Evolutionary conservation across 2,113 vertebrate genomes (phyloP).

Genomic region (Lasiurus borealis): DNA sequence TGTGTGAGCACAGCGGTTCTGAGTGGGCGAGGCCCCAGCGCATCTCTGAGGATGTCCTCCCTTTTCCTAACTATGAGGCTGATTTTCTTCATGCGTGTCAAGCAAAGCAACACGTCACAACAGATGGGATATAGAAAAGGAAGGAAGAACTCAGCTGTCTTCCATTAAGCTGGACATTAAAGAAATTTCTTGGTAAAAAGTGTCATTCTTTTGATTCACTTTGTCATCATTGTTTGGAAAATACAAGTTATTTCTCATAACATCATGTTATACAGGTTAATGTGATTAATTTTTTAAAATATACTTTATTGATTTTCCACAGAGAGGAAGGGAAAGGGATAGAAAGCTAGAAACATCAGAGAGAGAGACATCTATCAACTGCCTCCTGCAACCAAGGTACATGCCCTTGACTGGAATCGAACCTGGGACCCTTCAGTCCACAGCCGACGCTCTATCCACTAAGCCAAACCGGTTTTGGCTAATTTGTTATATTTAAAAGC

Average conservation of each 20-base stretch:
- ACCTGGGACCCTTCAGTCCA: too few relatives aligned
- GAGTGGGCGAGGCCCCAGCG: background rate
- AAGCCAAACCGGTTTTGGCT: background rate
- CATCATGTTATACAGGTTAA: background rate
- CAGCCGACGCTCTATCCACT: too few relatives aligned
- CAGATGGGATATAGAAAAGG: background rate
- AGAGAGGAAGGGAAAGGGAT: too few relatives aligned
- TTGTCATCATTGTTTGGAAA: background rate
- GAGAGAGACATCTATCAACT: too few relatives aligned
- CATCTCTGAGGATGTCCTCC: background rate
- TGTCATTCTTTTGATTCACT: background rate
- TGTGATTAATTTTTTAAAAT: background rate
- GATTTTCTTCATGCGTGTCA: background rate
- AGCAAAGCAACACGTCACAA: background rate
- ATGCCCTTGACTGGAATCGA: too few relatives aligned
- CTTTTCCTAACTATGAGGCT: background rate
- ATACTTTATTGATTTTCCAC: too few relatives aligned
- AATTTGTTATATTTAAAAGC: background rate
- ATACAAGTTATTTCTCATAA: background rate
- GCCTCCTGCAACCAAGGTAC: too few relatives aligned
- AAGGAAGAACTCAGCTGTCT: background rate
- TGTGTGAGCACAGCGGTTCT: background rate
- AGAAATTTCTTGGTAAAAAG: background rate
- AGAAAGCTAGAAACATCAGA: too few relatives aligned
- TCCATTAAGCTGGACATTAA: background rate